phyloP scores from a whole-genome alignment of 2,797 vertebrate species.

The Cottoperca gobio region DNA sequence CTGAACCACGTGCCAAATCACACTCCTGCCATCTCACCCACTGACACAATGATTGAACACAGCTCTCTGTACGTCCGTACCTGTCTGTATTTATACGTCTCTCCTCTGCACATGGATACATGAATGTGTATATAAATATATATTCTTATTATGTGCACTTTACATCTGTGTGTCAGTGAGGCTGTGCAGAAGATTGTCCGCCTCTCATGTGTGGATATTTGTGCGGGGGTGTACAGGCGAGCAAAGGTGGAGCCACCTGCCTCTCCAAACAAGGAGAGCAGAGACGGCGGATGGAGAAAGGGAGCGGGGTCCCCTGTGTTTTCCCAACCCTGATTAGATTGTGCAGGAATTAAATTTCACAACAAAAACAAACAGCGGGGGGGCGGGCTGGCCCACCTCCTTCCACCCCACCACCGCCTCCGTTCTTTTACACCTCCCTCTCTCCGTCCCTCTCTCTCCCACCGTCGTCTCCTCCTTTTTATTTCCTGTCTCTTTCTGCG shows the following conservation, averaged over 20 bases:
- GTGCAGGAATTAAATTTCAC: conserved; percentile 62
- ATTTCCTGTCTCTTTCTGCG: neutral
- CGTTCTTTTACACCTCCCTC: conserved; percentile 17
- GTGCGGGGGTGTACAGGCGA: conserved; percentile 24
- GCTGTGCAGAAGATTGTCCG: conserved; percentile 20
- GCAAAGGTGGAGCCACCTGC: conserved; percentile 43
- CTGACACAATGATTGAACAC: conserved; percentile 66
- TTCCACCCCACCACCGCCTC: neutral
- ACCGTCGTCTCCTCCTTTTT: neutral
- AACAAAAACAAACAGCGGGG: conserved; percentile 64
- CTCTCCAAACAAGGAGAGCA: conserved; percentile 42
- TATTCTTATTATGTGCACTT: neutral
- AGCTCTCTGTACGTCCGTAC: conserved; percentile 52
- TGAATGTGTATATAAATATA: neutral
- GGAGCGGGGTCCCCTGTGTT: conserved; percentile 49
- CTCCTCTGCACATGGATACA: neutral
- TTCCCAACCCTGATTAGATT: conserved; percentile 59
- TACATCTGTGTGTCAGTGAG: neutral
- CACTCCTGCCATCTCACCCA: conserved; percentile 59
- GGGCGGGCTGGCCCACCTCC: neutral
- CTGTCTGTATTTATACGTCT: neutral
- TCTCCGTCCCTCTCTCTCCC: neutral
- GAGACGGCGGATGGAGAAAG: conserved; percentile 14
- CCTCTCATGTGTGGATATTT: neutral
- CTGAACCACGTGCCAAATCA: conserved; percentile 55